Percentiles rank a stretch among this genome's conserved stretches.
These are phyloP conservation scores for Pararge aegeria DNA, from an alignment of 1,140 invertebrate species.

Conservation along the genomic window DNA sequence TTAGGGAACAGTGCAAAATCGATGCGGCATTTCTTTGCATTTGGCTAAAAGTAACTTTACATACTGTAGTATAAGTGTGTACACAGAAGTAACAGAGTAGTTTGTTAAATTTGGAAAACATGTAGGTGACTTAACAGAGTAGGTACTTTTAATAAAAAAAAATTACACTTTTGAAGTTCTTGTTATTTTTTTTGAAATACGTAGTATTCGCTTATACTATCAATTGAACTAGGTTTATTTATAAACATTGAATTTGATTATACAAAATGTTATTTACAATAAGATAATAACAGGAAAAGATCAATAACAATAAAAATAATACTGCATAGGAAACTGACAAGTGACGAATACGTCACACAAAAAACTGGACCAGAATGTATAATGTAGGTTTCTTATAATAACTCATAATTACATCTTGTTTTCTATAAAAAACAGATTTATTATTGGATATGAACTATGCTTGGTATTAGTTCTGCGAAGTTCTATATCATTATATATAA, in stretches of 20 bases:
- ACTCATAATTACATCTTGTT: background rate
- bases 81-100: too few species aligned
- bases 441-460: background rate
- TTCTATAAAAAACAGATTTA: background rate
- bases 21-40: too few species aligned
- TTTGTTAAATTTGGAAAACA: too few species aligned
- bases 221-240: too few species aligned
- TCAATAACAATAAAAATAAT: background rate
- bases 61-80: too few species aligned
- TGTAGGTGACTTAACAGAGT: too few species aligned
- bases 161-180: too few species aligned
- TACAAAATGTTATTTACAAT: background rate
- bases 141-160: too few species aligned
- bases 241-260: background rate
- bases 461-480: background rate
- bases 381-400: background rate
- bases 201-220: too few species aligned
- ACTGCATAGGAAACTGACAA: background rate
- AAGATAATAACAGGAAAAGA: slow-evolving; percentile 3
- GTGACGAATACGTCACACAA: background rate
- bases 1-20: too few species aligned
- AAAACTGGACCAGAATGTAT: background rate
- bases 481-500: background rate
- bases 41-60: too few species aligned
- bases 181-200: too few species aligned